A percentile compares a stretch with the other conserved stretches of the same genome.
Evolutionary conservation across 2,888 invertebrate genomes (phyloP).

Genomic region (Frankliniella fusca): DNA sequence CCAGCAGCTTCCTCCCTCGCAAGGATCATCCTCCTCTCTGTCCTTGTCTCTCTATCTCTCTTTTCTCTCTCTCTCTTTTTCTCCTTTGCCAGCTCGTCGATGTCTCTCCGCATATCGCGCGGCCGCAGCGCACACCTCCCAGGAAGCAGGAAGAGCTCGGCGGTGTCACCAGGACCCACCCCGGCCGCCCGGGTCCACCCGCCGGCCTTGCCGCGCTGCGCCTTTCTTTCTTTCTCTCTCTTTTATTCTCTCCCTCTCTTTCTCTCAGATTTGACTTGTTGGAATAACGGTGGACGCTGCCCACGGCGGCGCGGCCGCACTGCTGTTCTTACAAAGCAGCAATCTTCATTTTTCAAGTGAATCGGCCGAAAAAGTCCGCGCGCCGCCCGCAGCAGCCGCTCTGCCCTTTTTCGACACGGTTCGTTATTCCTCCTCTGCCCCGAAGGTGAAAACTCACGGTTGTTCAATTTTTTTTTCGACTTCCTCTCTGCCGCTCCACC

Average conservation of each 20-base stretch:
- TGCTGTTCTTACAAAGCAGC: background rate
- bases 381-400: background rate
- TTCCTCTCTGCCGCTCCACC: background rate
- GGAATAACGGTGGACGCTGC: background rate
- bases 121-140: no score
- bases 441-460: slow-evolving; percentile 12
- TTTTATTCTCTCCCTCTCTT: background rate
- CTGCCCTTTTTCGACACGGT: slow-evolving; percentile 2
- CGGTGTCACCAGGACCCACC: background rate
- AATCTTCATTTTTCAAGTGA: slow-evolving; percentile 26
- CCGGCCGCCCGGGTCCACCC: background rate
- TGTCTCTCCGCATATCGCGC: background rate
- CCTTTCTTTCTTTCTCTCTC: background rate
- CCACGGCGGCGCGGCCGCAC: background rate
- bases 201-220: background rate
- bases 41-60: no score
- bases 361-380: slow-evolving; percentile 1
- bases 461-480: background rate
- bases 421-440: background rate
- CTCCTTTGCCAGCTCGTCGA: background rate
- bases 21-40: no score
- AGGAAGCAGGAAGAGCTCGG: background rate
- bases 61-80: no score
- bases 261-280: slow-evolving; percentile 6
- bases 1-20: no score